A percentile compares a stretch with the other conserved stretches of the same genome.
Conservation (phyloP, 2,113 vertebrate genomes). For the Callaeas wilsoni region DNA sequence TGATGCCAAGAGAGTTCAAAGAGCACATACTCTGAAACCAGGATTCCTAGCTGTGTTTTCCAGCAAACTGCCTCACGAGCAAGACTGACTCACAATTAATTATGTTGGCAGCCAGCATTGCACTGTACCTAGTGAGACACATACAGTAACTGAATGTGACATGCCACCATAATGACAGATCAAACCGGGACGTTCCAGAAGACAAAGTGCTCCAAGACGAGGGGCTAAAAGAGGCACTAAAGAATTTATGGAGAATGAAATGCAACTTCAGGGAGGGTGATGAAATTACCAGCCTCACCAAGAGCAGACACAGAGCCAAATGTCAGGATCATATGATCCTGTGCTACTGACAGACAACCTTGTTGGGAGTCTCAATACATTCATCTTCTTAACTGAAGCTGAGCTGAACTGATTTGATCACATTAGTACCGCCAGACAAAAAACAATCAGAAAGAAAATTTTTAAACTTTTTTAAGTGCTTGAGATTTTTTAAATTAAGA, state of each 20-base stretch:
- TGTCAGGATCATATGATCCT: background rate
- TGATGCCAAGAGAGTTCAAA: constrained; percentile 13
- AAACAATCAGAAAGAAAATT: background rate
- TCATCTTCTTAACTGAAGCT: background rate
- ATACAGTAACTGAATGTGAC: constrained; percentile 41
- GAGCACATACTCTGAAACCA: background rate
- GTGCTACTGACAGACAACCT: background rate
- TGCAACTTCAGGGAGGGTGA: background rate
- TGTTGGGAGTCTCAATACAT: background rate
- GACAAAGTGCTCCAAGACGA: background rate
- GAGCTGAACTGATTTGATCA: background rate
- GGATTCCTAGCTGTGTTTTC: background rate
- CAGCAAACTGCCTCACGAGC: background rate
- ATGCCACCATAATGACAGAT: background rate
- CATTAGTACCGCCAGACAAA: background rate
- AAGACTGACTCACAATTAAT: constrained; percentile 3
- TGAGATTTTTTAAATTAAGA: background rate
- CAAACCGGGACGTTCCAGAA: constrained; percentile 10
- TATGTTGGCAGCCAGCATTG: constrained; percentile 7
- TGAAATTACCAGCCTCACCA: constrained; percentile 25
- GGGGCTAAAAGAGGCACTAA: constrained; percentile 18
- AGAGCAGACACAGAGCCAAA: background rate
- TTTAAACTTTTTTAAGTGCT: background rate
- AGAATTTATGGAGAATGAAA: constrained; percentile 49
- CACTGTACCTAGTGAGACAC: constrained; percentile 2